phyloP scores from a whole-genome alignment of 2,888 invertebrate genomes.

The Ptilodon capucinus region DNA sequence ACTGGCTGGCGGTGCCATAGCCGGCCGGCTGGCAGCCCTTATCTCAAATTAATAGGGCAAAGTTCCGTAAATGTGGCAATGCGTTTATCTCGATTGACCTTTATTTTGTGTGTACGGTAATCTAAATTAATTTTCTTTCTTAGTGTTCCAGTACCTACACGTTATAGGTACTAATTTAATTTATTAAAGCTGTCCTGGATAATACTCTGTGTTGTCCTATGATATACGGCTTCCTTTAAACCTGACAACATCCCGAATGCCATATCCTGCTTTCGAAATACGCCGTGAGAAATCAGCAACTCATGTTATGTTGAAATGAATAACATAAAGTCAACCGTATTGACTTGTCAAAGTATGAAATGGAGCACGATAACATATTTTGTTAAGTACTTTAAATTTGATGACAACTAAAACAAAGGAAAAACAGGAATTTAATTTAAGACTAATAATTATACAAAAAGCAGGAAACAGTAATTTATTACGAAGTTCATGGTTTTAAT shows the following conservation, averaged over 20 bases:
- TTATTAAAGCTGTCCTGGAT: not conserved
- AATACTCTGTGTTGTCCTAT: no score
- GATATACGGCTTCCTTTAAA: no score
- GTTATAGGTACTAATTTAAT: not conserved
- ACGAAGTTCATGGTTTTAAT: not conserved
- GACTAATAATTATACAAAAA: not conserved
- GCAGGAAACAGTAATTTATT: not conserved
- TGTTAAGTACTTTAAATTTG: no score
- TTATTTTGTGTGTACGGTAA: conserved; percentile 19
- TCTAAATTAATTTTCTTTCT: conserved; percentile 19
- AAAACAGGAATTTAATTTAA: no score
- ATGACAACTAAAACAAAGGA: no score
- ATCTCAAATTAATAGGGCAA: conserved; percentile 54
- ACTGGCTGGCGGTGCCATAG: conserved; percentile 30
- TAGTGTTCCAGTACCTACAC: conserved; percentile 6
- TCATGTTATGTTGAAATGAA: no score
- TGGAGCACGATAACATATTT: no score
- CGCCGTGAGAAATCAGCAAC: no score
- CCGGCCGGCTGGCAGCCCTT: conserved; percentile 33
- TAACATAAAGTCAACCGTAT: no score
- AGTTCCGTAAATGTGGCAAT: conserved; percentile 52
- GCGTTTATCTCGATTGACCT: conserved; percentile 21
- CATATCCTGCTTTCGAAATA: no score
- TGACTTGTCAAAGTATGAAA: no score
- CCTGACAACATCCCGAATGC: no score